Evolutionary conservation across 2,888 invertebrate genomes (phyloP), one percentile per base, ranked within the genome.

Genomic region (Fissipunctia ypsillon): DNA sequence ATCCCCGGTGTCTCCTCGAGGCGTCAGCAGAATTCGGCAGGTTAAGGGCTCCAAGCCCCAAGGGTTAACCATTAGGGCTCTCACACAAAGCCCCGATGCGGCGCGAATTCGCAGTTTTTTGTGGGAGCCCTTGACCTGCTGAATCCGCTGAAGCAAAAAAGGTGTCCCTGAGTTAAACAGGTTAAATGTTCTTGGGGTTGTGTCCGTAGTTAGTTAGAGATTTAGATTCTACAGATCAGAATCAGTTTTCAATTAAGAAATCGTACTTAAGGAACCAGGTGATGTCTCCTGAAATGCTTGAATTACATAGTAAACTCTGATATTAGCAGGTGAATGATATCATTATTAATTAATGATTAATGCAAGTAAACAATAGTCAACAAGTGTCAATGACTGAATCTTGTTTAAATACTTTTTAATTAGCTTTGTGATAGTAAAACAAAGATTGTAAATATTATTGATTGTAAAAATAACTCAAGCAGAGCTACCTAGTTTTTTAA

Each of bases 281-380:
- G 7, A 16, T 54, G 54, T 25, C 54, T 54, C 16, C 16, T 54
- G 14, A 28, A 54, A 54, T 54, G 3, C 7, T 52, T 25, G 52
- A 16, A 7, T 16, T 38, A 25, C 19, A 10, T 3, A 41, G 41
- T 41, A 19, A 22, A 22, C 38, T 12, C 19, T 9, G 9, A 59
- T 38, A 59, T 38, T n/a, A n/a, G 45, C 69, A 77, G 77, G 69
- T 82, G 82, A 77, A 82, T 50, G n/a, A 56, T 68, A 61, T 61
- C 48, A 43, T 35, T 57, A 57, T n/a, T 54, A 31, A 31, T 31
- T n/a, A 65, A 28, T 28, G 22, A 76, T 50, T 35, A 56, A 56
- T 38, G 1, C 2, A 25, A 22, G 66, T 61, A 56, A 76, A 77
- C 43, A 77, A 66, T 38, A 7, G 19, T 57, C 19, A 60, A 76